Conservation (phyloP, 2,888 invertebrate genomes). For the Digitonthophagus gazella region DNA sequence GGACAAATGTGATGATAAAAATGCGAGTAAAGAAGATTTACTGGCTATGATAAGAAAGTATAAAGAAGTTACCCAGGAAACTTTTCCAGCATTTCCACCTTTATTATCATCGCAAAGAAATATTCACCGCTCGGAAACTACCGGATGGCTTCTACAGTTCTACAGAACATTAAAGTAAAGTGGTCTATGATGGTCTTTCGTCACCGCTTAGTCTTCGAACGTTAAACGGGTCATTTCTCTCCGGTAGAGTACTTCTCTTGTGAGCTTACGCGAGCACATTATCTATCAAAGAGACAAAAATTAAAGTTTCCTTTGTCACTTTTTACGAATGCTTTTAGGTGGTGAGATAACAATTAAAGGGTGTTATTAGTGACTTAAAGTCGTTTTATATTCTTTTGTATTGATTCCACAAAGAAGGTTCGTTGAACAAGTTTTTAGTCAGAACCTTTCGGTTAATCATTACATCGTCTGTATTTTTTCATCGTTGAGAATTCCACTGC, state of each 20-base stretch:
- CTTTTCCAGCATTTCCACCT: not conserved
- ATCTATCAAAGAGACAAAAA: not conserved
- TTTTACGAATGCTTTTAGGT: slow-evolving; percentile 8
- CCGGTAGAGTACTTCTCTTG: not conserved
- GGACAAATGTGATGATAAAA: not conserved
- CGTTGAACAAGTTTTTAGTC: too few species aligned
- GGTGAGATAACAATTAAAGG: not conserved
- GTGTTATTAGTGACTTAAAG: too few species aligned
- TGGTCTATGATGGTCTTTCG: not conserved
- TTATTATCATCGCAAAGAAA: not conserved
- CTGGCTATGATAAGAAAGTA: not conserved
- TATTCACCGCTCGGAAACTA: not conserved
- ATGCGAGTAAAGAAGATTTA: not conserved
- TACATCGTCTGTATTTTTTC: not conserved
- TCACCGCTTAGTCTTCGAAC: not conserved
- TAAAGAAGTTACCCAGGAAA: not conserved
- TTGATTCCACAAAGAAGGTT: too few species aligned
- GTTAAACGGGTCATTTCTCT: not conserved
- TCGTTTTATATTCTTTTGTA: too few species aligned
- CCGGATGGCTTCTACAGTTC: not conserved
- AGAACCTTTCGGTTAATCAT: too few species aligned
- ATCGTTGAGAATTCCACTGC: not conserved
- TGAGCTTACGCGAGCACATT: not conserved
- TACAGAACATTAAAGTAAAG: not conserved
- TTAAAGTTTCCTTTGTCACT: slow-evolving; percentile 2